Conservation (phyloP, 2,888 invertebrate species). For the Mallateleia sp. region DNA sequence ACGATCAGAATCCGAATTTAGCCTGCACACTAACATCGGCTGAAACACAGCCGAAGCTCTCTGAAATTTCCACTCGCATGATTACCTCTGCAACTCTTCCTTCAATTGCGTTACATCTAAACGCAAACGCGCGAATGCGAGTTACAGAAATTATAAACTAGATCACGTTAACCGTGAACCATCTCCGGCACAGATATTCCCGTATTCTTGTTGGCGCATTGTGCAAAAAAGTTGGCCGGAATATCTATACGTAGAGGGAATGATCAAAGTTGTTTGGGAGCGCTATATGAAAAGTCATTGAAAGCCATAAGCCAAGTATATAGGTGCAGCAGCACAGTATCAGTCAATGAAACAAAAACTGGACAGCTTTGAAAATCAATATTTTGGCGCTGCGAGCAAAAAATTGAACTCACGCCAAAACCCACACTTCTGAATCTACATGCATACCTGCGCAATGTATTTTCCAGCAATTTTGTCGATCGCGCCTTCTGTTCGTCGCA, state of each 20-base stretch:
- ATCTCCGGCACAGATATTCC: slow-evolving; percentile 8
- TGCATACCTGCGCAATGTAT: slow-evolving; percentile 79
- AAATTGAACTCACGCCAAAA: slow-evolving; percentile 79
- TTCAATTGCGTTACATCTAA: neutral
- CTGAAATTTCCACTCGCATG: neutral
- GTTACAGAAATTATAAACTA: slow-evolving; percentile 24
- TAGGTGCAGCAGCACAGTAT: slow-evolving; percentile 35
- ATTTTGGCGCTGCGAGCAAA: slow-evolving; percentile 78
- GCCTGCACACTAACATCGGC: too few relatives aligned
- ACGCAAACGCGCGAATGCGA: neutral
- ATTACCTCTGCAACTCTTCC: neutral
- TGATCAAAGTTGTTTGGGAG: slow-evolving; percentile 22
- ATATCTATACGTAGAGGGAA: slow-evolving; percentile 16
- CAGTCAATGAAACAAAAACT: slow-evolving; percentile 77
- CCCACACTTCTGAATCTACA: slow-evolving; percentile 65
- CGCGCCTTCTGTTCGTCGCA: slow-evolving; percentile 74
- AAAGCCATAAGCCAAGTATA: slow-evolving; percentile 67
- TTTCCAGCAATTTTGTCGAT: slow-evolving; percentile 80
- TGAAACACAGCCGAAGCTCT: too few relatives aligned
- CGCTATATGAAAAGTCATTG: slow-evolving; percentile 68
- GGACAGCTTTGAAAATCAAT: slow-evolving; percentile 80
- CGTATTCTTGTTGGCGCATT: slow-evolving; percentile 51
- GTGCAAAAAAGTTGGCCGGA: slow-evolving; percentile 30
- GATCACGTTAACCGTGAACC: slow-evolving; percentile 19
- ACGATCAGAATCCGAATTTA: too few relatives aligned